Conservation (phyloP, 2,113 vertebrate genomes). For the Camarhynchus parvulus region DNA sequence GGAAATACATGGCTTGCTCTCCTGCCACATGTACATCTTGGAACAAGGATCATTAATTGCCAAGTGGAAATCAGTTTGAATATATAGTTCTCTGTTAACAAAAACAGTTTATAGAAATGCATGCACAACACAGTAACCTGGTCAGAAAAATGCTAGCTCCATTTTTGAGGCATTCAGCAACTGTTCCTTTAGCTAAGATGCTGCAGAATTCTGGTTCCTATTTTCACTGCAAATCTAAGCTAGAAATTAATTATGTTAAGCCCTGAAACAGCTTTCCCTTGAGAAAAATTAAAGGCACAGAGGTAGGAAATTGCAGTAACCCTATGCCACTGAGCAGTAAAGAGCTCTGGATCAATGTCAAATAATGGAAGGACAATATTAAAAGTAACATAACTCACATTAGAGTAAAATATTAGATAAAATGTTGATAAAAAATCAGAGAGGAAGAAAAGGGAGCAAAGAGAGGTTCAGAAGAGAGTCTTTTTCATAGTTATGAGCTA, state of each 20-base stretch:
- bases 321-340: constrained; percentile 50
- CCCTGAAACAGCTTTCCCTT: constrained; percentile 54
- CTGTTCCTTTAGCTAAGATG: constrained; percentile 19
- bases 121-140: constrained; percentile 8
- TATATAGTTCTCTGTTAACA: background rate
- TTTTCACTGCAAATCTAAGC: constrained; percentile 62
- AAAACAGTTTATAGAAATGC: background rate
- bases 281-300: constrained; percentile 69
- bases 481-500: background rate
- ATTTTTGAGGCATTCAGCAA: constrained; percentile 19
- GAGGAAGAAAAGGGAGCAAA: constrained; percentile 1
- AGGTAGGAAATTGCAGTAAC: constrained; percentile 74
- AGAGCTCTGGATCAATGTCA: constrained; percentile 62
- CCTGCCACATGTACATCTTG: background rate
- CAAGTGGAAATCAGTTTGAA: constrained; percentile 3
- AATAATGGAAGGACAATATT: constrained; percentile 31
- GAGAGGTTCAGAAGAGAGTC: background rate
- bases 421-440: constrained; percentile 4
- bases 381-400: background rate
- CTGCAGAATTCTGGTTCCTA: constrained; percentile 51
- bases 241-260: constrained; percentile 68
- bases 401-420: constrained; percentile 27
- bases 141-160: constrained; percentile 39
- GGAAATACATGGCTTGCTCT: background rate
- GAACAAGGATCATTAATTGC: background rate